Evolutionary conservation across 23 tunicate genomes (phyloP), one percentile per base, ranked within the genome.

Genomic region (Botrylloides violaceus): DNA sequence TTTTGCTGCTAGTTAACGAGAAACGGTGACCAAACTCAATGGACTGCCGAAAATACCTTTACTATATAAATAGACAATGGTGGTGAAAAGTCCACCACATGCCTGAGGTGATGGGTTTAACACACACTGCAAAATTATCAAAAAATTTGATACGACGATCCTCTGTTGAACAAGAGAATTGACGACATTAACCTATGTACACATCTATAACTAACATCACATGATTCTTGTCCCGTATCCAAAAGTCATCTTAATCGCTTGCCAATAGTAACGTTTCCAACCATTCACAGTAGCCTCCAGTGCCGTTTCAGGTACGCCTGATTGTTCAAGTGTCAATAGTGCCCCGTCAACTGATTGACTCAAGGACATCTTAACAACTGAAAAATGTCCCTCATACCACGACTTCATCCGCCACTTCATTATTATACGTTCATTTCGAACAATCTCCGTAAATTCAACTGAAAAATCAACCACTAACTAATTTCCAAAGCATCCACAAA

Each of bases 211-310:
- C n/a, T n/a, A 12, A 22, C 81, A 76, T 84, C 84, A 92, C 79
- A 86, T 85, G 43, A 92, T 79, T 2, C 76, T 49, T 0, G 91
- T 47, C 1, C 99, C 99, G 66, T 66, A 95, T 7, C 99, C 99
- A 65, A 95, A 95, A 6, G 95, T 82, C 84, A 82, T 78, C 70
- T 95, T 95, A 0, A 95, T 87, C 12, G 99, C 76, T 0, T 76
- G 60, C 99, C 99, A 95, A 61, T 95, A 95, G 50, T 82, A 95
- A 48, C 84, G 75, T 61, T 79, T 79, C 99, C 99, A 95, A 36
- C 99, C 99, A 34, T 27, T 35, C 31, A 65, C 79, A 0, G 99
- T 95, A 21, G 85, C 84, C 75, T 95, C 99, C 34, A 95, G 70
- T 15, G 79, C 23, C 35, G 70, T 80, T 43, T 87, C 78, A 3